phyloP scores from a whole-genome alignment of 2,888 invertebrate genomes.

The Petrolisthes manimaculis region DNA sequence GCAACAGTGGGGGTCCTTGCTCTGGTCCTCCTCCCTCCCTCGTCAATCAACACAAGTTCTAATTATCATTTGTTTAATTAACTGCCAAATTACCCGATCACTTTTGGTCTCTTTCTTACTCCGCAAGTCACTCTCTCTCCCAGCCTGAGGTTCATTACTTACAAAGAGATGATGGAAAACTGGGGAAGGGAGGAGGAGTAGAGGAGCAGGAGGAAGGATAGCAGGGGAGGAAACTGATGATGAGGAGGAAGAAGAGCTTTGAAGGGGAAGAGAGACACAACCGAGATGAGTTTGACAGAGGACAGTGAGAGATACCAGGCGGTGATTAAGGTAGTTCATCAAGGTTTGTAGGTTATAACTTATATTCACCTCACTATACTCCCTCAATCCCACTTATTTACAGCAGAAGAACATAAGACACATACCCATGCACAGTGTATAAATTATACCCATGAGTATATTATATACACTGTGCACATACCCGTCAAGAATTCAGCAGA shows the following conservation, averaged over 20 bases:
- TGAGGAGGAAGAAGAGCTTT: not conserved
- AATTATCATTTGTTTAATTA: conserved; percentile 61
- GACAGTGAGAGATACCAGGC: too few species aligned
- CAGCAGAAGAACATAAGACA: too few species aligned
- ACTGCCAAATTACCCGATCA: conserved; percentile 60
- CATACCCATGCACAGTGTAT: too few species aligned
- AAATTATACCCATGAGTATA: too few species aligned
- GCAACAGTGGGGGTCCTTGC: not conserved
- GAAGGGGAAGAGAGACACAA: too few species aligned
- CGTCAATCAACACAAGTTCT: conserved; percentile 56
- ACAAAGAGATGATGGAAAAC: not conserved
- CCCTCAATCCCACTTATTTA: not conserved
- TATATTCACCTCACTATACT: not conserved
- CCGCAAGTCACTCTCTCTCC: conserved; percentile 29
- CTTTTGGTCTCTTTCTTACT: conserved; percentile 55
- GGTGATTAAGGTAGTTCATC: too few species aligned
- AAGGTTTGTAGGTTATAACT: not conserved
- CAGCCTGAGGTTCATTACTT: conserved; percentile 1
- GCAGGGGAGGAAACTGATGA: not conserved
- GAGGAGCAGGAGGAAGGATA: not conserved
- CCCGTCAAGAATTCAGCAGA: too few species aligned
- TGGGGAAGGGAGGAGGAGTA: not conserved
- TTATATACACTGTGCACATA: too few species aligned
- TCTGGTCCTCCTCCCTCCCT: conserved; percentile 25
- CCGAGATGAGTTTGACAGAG: too few species aligned